Evolutionary conservation across 2,113 vertebrate species (phyloP).

Genomic region (Phalacrocorax carbo): DNA sequence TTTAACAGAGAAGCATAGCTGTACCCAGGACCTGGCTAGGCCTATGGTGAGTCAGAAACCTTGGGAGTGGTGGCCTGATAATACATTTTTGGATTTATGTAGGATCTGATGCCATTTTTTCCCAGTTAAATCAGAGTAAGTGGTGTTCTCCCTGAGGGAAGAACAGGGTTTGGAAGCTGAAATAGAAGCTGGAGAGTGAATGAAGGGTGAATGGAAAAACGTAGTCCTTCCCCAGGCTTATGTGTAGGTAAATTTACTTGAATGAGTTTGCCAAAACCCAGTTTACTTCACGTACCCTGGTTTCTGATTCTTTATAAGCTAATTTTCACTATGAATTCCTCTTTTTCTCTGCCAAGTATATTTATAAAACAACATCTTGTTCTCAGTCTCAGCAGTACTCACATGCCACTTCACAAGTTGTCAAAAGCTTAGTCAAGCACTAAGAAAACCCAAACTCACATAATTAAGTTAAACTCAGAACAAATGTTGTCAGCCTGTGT

Average conservation of each 20-base stretch:
- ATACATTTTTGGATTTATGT: not conserved
- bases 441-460: constrained; percentile 27
- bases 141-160: not conserved
- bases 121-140: not conserved
- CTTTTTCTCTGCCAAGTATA: constrained; percentile 23
- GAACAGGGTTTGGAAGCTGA: not conserved
- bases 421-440: constrained; percentile 49
- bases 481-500: constrained; percentile 7
- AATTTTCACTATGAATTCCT: constrained; percentile 5
- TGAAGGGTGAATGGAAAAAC: not conserved
- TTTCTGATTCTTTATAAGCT: constrained; percentile 3
- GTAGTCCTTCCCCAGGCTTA: not conserved
- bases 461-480: constrained; percentile 46
- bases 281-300: not conserved
- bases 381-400: constrained; percentile 23
- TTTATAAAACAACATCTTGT: constrained; percentile 55
- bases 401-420: constrained; percentile 39
- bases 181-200: not conserved
- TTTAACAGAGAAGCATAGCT: not conserved
- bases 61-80: not conserved
- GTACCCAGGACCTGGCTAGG: not conserved
- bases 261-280: not conserved
- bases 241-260: constrained; percentile 4
- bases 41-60: not conserved
- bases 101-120: not conserved